Conservation (phyloP, 2,113 vertebrate species). For the Hepsetus odoe region DNA sequence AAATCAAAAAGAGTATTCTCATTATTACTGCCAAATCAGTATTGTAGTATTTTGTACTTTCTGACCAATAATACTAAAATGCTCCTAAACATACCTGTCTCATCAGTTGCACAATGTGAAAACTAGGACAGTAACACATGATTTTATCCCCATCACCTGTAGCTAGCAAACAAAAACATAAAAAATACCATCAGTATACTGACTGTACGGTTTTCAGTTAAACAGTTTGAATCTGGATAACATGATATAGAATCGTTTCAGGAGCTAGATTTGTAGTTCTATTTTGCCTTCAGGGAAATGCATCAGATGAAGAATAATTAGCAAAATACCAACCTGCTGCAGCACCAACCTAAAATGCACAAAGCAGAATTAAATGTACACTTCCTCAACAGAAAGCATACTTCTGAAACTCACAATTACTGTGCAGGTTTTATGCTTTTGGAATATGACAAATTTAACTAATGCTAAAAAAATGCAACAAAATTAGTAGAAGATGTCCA, state of each 20-base stretch:
- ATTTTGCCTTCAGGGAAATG: neutral
- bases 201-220: neutral
- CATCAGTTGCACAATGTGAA: slow-evolving; percentile 64
- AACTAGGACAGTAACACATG: slow-evolving; percentile 63
- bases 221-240: neutral
- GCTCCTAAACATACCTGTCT: slow-evolving; percentile 60
- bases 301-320: neutral
- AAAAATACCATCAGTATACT: neutral
- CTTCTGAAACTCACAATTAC: neutral
- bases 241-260: neutral
- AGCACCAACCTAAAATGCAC: slow-evolving; percentile 59
- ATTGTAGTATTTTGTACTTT: no score
- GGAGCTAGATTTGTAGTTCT: neutral
- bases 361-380: neutral
- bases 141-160: slow-evolving; percentile 64
- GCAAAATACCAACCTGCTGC: slow-evolving; percentile 48
- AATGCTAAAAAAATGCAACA: no score
- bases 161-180: slow-evolving; percentile 44
- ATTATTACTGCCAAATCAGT: no score
- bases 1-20: no score
- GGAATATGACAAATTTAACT: no score
- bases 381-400: neutral
- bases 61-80: neutral
- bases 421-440: no score
- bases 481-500: no score